Conservation (phyloP, 1,140 invertebrate species). For the Tribolium castaneum region DNA sequence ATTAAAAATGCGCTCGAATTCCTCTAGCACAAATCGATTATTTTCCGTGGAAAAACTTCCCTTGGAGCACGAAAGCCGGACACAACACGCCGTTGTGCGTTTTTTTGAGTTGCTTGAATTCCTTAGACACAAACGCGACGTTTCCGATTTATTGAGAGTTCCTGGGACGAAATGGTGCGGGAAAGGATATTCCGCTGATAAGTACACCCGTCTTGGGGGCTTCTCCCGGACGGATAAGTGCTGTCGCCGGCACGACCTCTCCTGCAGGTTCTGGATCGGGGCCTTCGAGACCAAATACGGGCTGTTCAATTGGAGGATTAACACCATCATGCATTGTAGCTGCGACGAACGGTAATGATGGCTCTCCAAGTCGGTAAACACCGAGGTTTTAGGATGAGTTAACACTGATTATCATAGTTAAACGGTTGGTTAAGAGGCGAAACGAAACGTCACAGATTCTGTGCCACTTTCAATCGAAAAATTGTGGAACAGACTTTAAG, state of each 20-base stretch:
- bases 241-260: constrained; percentile 84
- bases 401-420: constrained; percentile 12
- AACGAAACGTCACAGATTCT: constrained; percentile 22
- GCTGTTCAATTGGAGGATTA: constrained; percentile 85
- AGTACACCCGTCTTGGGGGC: constrained; percentile 81
- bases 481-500: no score
- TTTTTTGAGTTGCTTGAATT: neutral
- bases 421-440: constrained; percentile 25
- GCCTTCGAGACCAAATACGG: constrained; percentile 82
- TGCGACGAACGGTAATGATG: constrained; percentile 84
- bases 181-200: constrained; percentile 78
- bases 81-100: neutral
- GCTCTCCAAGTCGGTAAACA: constrained; percentile 1
- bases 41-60: constrained; percentile 35
- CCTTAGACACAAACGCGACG: constrained; percentile 62
- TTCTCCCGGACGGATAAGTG: constrained; percentile 83
- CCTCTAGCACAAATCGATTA: constrained; percentile 19
- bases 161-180: constrained; percentile 92
- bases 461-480: neutral
- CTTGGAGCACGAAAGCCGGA: neutral
- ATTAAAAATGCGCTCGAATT: neutral
- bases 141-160: constrained; percentile 74
- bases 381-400: neutral
- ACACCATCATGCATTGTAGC: constrained; percentile 87
- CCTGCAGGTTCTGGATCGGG: constrained; percentile 84